Evolutionary conservation across 2,797 vertebrate genomes (phyloP).

Genomic region (Capromys pilorides): DNA sequence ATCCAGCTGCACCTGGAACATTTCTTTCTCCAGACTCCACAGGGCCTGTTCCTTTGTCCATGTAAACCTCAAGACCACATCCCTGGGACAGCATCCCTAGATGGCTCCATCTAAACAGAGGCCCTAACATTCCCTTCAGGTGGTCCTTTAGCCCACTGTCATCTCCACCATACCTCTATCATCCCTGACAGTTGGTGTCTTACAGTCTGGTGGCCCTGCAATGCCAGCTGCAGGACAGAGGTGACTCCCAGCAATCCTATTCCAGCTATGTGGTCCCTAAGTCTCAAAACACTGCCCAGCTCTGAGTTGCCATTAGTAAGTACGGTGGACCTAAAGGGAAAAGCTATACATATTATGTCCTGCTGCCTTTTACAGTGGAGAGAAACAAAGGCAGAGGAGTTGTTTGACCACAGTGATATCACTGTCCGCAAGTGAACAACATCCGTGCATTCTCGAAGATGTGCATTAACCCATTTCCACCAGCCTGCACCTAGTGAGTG

Average conservation of each 20-base stretch:
- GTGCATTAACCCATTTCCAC: fast-evolving
- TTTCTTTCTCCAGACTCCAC: not conserved
- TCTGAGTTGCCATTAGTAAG: not conserved
- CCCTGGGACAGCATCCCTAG: not conserved
- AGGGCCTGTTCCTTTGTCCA: not conserved
- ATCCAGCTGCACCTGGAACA: not conserved
- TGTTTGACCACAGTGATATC: not conserved
- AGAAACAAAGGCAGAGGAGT: not conserved
- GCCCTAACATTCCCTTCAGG: too few relatives aligned
- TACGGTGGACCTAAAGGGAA: not conserved
- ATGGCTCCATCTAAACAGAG: fast-evolving
- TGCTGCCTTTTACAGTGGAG: not conserved
- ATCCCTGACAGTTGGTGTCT: not conserved
- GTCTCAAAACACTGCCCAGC: not conserved
- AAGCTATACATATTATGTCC: not conserved
- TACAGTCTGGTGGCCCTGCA: not conserved
- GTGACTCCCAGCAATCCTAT: too few relatives aligned
- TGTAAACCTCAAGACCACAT: not conserved
- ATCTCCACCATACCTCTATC: too few relatives aligned
- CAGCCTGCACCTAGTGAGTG: not conserved
- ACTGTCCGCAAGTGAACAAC: not conserved
- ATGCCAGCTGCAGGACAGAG: not conserved
- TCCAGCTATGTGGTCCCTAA: not conserved
- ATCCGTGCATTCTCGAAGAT: not conserved
- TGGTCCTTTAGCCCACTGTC: not conserved